Base-by-base conservation (phyloP, 1,140 invertebrate species). In the Bombus vancouverensis region DNA sequence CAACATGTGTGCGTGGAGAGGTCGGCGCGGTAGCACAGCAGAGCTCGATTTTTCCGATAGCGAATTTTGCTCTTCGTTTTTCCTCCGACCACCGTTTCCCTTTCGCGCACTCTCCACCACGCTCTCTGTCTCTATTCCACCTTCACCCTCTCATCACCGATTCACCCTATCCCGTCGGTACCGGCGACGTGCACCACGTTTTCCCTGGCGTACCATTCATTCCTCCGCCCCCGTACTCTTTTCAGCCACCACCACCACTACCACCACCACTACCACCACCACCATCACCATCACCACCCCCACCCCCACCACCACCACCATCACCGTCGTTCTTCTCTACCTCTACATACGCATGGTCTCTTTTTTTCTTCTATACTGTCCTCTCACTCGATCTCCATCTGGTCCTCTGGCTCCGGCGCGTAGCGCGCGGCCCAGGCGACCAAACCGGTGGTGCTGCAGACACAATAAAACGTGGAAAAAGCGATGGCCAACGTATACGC, bases 31-130 rank as follows among this genome's bases (percentile, higher is more conserved):
- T 85, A 80, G 88, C 79, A 87, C 89, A 65, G 87, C 87, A 89
- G 88, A 92, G 92, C 92, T 93, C 92, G 93, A 94, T 94, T 94
- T 94, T 94, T 92, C 93, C 94, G 93, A 94, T 94, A 94, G 93
- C 93, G 90, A 93, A 93, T 94, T 93, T 90, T 90, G 85, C 87
- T 92, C 87, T 87, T 92, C 88, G 88, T 93, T 93, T 92, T 91
- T 92, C 83, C 88, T 79, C 81, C 75, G 81, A 83, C 89, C 87
- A 86, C 87, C 88, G 75, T 78, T 84, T 59, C 42, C 76, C 84
- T 13, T 6, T 68, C 66, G 32, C 66, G 15, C 32, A 68, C 22
- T 39, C 66, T 34, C 10, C 59, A n/a, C 77, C 32, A n/a, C 28
- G 37, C 10, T 59, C 42, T 85, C 78, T 73, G 73, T 83, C 89